Evolutionary conservation across 2,888 invertebrate genomes (phyloP).

Genomic region (Frankliniella fusca): DNA sequence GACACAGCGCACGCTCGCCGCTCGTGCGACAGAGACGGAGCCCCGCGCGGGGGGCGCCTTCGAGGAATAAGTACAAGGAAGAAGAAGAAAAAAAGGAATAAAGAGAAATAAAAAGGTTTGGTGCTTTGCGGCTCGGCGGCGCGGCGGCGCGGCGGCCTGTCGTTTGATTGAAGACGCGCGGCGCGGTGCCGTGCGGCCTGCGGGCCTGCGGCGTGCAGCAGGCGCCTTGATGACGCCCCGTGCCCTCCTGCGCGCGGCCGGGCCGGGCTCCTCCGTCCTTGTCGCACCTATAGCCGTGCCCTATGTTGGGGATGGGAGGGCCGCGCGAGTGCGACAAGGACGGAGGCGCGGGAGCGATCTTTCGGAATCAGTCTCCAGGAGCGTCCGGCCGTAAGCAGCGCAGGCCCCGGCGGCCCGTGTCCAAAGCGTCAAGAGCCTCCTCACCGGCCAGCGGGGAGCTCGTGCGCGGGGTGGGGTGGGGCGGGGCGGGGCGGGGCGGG

Average conservation of each 20-base stretch:
- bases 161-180: constrained; percentile 11
- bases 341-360: too few species aligned
- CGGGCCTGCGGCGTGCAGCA: too few species aligned
- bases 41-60: too few species aligned
- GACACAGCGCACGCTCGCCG: too few species aligned
- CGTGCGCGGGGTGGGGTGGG: not conserved
- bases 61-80: not conserved
- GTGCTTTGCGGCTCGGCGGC: too few species aligned
- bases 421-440: constrained; percentile 9
- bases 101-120: too few species aligned
- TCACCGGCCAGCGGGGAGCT: not conserved
- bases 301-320: too few species aligned
- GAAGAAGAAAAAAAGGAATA: not conserved
- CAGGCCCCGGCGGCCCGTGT: not conserved
- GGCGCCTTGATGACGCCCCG: not conserved
- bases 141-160: not conserved
- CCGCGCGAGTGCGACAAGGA: too few species aligned
- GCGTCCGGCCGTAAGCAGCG: not conserved
- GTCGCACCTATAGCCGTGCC: too few species aligned
- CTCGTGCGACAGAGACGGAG: too few species aligned
- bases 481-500: not conserved
- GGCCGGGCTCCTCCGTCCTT: too few species aligned
- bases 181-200: not conserved
- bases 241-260: not conserved
- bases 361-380: too few species aligned